Evolutionary conservation across 2,797 vertebrate species (phyloP).

Genomic region (Pangasius djambal): DNA sequence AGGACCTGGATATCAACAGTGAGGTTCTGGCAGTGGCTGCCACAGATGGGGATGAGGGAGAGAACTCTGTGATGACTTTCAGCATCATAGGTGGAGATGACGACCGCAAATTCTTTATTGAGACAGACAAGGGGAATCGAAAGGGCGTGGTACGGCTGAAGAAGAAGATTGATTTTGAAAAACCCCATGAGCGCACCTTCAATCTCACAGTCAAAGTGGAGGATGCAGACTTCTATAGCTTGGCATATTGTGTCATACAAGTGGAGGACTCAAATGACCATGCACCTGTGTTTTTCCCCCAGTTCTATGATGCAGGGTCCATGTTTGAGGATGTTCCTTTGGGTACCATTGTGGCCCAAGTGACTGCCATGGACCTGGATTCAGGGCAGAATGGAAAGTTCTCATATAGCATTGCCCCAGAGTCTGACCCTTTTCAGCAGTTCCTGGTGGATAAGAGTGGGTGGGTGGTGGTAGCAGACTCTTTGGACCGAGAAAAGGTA

Average conservation of each 20-base stretch:
- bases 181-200: constrained; percentile 84
- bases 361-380: constrained; percentile 85
- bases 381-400: constrained; percentile 86
- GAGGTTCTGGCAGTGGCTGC: constrained; percentile 82
- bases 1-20: constrained; percentile 81
- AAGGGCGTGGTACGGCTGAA: constrained; percentile 78
- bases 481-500: constrained; percentile 82
- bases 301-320: constrained; percentile 81
- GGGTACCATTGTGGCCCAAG: constrained; percentile 83
- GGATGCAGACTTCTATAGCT: constrained; percentile 83
- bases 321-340: constrained; percentile 80
- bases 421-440: constrained; percentile 79
- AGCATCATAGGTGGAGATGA: constrained; percentile 85
- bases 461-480: constrained; percentile 77
- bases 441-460: constrained; percentile 83
- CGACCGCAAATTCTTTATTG: constrained; percentile 86
- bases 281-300: constrained; percentile 83
- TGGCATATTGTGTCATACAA: constrained; percentile 81
- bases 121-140: constrained; percentile 82
- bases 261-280: constrained; percentile 89
- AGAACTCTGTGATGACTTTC: constrained; percentile 84
- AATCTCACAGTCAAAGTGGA: constrained; percentile 89
- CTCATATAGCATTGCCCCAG: constrained; percentile 77
- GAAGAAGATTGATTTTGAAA: constrained; percentile 87
- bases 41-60: constrained; percentile 83